These are phyloP conservation scores for Malurus melanocephalus DNA, from an alignment of 2,113 vertebrate genomes.

Conservation along the genomic window DNA sequence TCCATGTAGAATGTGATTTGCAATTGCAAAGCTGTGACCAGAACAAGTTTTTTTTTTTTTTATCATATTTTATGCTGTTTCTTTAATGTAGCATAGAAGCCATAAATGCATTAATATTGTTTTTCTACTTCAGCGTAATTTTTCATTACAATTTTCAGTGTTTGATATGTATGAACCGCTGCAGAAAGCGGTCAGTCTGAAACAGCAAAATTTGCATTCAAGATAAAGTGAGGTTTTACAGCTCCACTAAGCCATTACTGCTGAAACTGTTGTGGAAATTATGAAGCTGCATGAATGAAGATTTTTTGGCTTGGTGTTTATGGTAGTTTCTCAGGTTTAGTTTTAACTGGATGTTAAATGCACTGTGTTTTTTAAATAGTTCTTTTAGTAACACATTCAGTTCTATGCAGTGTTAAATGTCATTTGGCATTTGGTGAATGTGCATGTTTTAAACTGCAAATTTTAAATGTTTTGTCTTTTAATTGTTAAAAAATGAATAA, in stretches of 20 bases:
- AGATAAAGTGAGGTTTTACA: constrained; percentile 60
- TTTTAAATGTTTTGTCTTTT: constrained; percentile 92
- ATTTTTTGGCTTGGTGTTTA: constrained; percentile 78
- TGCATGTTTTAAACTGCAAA: constrained; percentile 96
- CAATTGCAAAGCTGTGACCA: constrained; percentile 59
- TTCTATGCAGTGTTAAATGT: constrained; percentile 76
- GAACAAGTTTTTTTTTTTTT: not conserved
- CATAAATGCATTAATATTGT: constrained; percentile 55
- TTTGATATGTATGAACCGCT: constrained; percentile 26
- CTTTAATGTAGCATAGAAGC: constrained; percentile 68
- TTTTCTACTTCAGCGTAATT: constrained; percentile 54
- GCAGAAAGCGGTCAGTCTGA: constrained; percentile 39
- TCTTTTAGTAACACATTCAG: constrained; percentile 66
- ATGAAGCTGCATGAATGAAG: constrained; percentile 87
- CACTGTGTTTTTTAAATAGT: constrained; percentile 84
- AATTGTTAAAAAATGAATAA: constrained; percentile 83
- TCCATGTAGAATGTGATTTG: constrained; percentile 29
- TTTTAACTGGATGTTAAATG: constrained; percentile 75
- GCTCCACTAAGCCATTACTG: constrained; percentile 76
- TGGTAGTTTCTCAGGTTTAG: constrained; percentile 84
- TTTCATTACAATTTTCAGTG: constrained; percentile 49
- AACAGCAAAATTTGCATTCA: constrained; percentile 59
- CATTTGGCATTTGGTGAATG: constrained; percentile 86
- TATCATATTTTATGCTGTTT: constrained; percentile 41
- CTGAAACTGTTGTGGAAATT: constrained; percentile 76